Evolutionary conservation across 2,797 vertebrate genomes (phyloP).

Genomic region (Balearica regulorum): DNA sequence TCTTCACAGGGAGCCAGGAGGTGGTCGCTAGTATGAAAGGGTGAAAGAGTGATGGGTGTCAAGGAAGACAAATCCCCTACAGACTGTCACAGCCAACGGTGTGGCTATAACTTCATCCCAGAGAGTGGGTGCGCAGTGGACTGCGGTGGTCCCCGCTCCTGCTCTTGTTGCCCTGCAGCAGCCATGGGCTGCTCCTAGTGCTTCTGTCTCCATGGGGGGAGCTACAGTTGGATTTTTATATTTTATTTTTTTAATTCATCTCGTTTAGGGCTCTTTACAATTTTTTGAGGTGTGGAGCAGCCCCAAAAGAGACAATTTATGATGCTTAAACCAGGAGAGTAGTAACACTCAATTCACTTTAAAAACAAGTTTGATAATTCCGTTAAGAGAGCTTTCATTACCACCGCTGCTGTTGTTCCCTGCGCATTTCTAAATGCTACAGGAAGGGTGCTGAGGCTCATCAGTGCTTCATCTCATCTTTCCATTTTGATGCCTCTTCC

Average conservation of each 20-base stretch:
- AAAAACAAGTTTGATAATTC: background rate
- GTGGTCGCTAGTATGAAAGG: background rate
- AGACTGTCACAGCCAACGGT: background rate
- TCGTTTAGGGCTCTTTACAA: background rate
- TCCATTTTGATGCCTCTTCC: background rate
- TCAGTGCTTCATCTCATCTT: background rate
- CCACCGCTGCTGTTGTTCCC: background rate
- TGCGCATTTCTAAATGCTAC: background rate
- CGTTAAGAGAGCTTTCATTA: background rate
- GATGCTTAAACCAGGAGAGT: background rate
- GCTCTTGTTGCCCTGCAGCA: background rate
- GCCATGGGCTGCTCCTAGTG: background rate
- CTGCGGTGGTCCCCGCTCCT: background rate
- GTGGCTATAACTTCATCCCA: background rate
- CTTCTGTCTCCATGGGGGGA: background rate
- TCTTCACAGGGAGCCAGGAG: background rate
- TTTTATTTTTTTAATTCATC: background rate
- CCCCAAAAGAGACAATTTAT: background rate
- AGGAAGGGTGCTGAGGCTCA: background rate
- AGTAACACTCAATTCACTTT: background rate
- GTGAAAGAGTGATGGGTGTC: background rate
- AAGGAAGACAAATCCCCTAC: background rate
- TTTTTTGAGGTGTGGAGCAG: background rate
- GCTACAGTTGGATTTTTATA: background rate
- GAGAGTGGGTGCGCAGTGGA: rapidly evolving